Evolutionary conservation across 2,888 invertebrate genomes (phyloP).

Genomic region (Caenorhabditis sp.): DNA sequence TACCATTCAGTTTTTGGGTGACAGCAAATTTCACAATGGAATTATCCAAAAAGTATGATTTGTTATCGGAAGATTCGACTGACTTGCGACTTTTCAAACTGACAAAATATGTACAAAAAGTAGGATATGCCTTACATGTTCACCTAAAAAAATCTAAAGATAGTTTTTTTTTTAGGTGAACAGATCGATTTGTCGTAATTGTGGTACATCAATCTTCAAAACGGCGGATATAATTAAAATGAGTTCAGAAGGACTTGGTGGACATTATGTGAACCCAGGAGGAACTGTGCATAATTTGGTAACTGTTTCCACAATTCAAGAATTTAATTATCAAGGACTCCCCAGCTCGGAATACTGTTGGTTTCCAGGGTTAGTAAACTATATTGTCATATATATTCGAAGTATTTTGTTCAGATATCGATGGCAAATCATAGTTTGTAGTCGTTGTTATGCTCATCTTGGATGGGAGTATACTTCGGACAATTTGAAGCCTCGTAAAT

Average conservation of each 20-base stretch:
- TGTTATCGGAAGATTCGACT: neutral
- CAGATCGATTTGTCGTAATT: neutral
- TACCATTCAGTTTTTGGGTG: conserved; percentile 3
- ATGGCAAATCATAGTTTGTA: conserved; percentile 24
- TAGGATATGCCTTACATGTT: too few species aligned
- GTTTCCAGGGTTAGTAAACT: conserved; percentile 24
- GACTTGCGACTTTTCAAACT: neutral
- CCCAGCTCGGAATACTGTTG: conserved; percentile 19
- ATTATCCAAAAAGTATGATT: neutral
- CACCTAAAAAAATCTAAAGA: too few species aligned
- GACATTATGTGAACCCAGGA: conserved; percentile 16
- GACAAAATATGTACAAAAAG: neutral
- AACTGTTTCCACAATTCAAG: conserved; percentile 4
- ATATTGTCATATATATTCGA: too few species aligned
- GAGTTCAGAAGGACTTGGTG: neutral
- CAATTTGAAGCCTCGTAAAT: conserved; percentile 3
- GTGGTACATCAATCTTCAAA: neutral
- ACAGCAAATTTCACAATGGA: neutral
- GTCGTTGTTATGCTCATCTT: conserved; percentile 10
- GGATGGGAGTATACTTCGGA: conserved; percentile 28
- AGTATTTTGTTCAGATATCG: conserved; percentile 16
- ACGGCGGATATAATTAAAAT: neutral
- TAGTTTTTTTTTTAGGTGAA: neutral
- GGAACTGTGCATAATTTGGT: conserved; percentile 21
- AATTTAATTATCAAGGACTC: neutral